Percentiles rank a stretch among this genome's conserved stretches.
phyloP scores from a whole-genome alignment of 2,888 invertebrate species.

The Xestia rhomboidea region DNA sequence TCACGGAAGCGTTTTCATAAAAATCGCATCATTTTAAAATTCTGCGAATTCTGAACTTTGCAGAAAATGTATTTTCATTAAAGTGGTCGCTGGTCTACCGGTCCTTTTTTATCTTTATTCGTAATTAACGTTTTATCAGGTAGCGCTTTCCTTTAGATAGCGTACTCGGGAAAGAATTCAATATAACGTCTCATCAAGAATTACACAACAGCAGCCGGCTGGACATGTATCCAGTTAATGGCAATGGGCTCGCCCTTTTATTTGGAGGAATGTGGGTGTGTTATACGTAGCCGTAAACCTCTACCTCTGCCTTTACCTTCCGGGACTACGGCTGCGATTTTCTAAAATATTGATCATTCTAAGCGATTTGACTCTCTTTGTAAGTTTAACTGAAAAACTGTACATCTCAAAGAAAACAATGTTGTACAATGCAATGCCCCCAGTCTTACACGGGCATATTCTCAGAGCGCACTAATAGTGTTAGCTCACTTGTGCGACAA shows the following conservation, averaged over 20 bases:
- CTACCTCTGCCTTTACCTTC: background rate
- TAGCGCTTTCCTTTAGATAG: background rate
- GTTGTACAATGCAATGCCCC: background rate
- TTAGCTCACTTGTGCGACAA: slow-evolving; percentile 27
- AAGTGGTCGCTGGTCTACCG: background rate
- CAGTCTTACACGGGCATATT: too few species aligned
- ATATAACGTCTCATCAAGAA: background rate
- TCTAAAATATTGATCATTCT: too few species aligned
- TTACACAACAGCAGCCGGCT: background rate
- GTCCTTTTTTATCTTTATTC: background rate
- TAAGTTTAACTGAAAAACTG: background rate
- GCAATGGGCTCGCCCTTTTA: background rate
- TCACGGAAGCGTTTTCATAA: background rate
- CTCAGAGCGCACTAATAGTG: slow-evolving; percentile 18
- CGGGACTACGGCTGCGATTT: too few species aligned
- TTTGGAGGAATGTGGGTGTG: background rate
- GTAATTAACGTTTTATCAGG: background rate
- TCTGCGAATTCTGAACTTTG: background rate
- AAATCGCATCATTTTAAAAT: background rate
- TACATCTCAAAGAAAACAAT: background rate
- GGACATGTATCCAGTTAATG: background rate
- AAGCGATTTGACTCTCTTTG: background rate
- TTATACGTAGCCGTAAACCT: background rate
- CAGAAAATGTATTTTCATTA: slow-evolving; percentile 9
- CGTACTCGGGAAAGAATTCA: background rate